Evolutionary conservation across 2,113 vertebrate species (phyloP).

Genomic region (Eolophus roseicapilla): DNA sequence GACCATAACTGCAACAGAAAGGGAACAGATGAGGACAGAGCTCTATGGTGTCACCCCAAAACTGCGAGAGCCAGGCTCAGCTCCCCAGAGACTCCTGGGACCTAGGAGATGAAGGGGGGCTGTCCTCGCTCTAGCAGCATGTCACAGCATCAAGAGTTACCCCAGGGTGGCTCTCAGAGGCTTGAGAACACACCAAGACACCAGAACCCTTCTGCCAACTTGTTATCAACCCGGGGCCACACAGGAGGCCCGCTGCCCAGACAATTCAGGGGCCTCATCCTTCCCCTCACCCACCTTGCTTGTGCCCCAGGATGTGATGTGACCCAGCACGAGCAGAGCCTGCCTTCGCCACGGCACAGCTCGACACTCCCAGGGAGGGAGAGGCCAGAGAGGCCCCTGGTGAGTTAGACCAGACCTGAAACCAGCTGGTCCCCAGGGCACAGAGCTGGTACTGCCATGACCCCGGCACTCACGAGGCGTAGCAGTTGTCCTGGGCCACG

Average conservation of each 20-base stretch:
- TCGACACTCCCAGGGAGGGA: neutral
- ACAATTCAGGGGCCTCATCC: neutral
- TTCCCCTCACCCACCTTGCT: neutral
- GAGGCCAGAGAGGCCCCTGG: neutral
- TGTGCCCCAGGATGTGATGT: rapidly evolving
- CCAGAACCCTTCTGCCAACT: neutral
- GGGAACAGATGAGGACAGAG: rapidly evolving
- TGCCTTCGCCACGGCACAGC: neutral
- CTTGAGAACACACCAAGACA: neutral
- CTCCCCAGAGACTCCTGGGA: neutral
- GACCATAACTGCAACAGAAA: constrained; percentile 71
- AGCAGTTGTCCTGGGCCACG: constrained; percentile 87
- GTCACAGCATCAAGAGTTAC: rapidly evolving
- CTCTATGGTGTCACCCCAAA: neutral
- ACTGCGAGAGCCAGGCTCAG: rapidly evolving
- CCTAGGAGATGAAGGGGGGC: no score
- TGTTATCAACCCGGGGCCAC: neutral
- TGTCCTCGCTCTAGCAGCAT: rapidly evolving
- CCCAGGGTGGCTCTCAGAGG: neutral
- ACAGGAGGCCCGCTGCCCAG: neutral
- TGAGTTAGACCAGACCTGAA: rapidly evolving
- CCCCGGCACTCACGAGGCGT: constrained; percentile 76
- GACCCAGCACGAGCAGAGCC: neutral
- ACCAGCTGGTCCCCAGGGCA: neutral
- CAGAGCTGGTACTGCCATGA: rapidly evolving